Conservation (phyloP, 2,113 vertebrate genomes). For the Macquaria australasica region DNA sequence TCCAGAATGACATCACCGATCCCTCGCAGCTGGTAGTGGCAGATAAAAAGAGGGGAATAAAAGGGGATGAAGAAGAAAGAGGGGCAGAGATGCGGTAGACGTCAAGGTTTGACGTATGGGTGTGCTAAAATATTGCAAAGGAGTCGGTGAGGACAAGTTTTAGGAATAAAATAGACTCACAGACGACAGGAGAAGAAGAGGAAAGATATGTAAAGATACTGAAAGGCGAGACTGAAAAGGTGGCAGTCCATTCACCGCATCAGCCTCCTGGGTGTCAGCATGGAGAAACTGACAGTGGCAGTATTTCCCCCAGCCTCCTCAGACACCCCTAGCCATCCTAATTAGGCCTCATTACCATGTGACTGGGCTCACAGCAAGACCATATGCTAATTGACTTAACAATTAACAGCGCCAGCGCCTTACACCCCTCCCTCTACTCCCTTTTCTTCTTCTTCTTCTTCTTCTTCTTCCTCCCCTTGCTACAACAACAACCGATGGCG, state of each 20-base stretch:
- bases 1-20: not conserved
- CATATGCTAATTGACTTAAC: constrained; percentile 82
- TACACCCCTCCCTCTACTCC: not conserved
- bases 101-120: constrained; percentile 19
- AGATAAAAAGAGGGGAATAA: constrained; percentile 26
- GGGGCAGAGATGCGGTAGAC: not conserved
- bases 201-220: not conserved
- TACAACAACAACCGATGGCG: constrained; percentile 16
- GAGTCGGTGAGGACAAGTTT: constrained; percentile 3
- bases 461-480: not conserved
- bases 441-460: not conserved
- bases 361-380: constrained; percentile 71
- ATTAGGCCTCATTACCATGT: constrained; percentile 84
- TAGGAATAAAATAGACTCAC: not conserved
- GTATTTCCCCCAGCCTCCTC: constrained; percentile 62
- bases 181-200: not conserved
- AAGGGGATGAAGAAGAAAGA: not conserved
- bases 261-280: constrained; percentile 38
- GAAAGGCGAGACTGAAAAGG: constrained; percentile 25
- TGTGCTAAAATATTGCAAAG: constrained; percentile 39
- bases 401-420: constrained; percentile 71
- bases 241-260: constrained; percentile 21
- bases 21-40: constrained; percentile 17
- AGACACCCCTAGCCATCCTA: constrained; percentile 69
- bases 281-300: constrained; percentile 53